phyloP scores from a whole-genome alignment of 1,140 invertebrate species.

The Meteorus sp. region DNA sequence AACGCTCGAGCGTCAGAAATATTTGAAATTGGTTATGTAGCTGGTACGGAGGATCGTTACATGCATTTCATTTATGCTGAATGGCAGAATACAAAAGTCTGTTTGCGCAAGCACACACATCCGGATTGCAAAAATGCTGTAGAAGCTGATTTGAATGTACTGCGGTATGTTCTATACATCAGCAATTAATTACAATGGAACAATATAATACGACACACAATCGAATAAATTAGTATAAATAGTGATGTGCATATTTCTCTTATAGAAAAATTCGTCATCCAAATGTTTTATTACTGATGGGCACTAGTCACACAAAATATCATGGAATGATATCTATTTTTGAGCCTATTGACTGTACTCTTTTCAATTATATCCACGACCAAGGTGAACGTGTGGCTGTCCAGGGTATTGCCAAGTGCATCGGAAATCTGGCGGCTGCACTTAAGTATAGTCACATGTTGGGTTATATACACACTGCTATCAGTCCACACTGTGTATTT shows the following conservation, averaged over 20 bases:
- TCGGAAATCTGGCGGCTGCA: constrained; percentile 40
- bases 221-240: too few species aligned
- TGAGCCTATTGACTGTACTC: constrained; percentile 43
- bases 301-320: constrained; percentile 35
- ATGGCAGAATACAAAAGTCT: constrained; percentile 45
- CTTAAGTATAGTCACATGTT: constrained; percentile 42
- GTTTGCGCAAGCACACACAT: constrained; percentile 39
- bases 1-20: constrained; percentile 36
- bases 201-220: too few species aligned
- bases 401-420: constrained; percentile 38
- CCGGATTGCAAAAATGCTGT: constrained; percentile 37
- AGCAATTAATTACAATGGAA: not conserved
- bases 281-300: constrained; percentile 45
- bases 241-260: too few species aligned
- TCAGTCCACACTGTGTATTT: constrained; percentile 46
- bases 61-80: constrained; percentile 44
- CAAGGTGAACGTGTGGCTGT: constrained; percentile 39
- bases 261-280: constrained; percentile 45
- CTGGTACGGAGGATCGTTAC: constrained; percentile 45
- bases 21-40: constrained; percentile 43
- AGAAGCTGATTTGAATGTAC: constrained; percentile 41
- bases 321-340: constrained; percentile 45
- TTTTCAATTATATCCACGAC: constrained; percentile 46
- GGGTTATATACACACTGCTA: constrained; percentile 42
- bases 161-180: constrained; percentile 33